Evolutionary conservation across 2,888 invertebrate species (phyloP).

Genomic region (Drosophila seclusa): DNA sequence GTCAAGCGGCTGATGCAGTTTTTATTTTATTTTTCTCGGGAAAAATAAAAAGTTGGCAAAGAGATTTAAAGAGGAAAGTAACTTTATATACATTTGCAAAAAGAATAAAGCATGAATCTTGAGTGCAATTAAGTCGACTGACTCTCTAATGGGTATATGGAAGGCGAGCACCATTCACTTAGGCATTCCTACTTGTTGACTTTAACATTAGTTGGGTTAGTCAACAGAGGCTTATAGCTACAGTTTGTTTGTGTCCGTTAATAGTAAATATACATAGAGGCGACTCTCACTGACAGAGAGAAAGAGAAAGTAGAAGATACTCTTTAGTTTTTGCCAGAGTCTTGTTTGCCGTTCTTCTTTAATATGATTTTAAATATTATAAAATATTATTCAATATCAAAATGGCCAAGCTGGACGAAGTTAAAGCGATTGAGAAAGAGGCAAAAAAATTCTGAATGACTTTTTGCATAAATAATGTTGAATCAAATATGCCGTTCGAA

Average conservation of each 20-base stretch:
- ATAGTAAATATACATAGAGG: constrained; percentile 2
- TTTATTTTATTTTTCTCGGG: not conserved
- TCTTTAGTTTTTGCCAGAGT: not conserved
- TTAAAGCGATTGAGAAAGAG: not conserved
- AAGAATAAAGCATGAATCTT: not conserved
- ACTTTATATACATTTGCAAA: not conserved
- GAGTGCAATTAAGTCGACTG: not conserved
- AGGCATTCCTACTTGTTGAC: constrained; percentile 23
- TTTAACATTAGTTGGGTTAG: constrained; percentile 26
- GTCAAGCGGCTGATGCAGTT: not conserved
- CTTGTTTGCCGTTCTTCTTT: constrained; percentile 8
- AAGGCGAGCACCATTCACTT: not conserved
- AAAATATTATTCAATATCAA: not conserved
- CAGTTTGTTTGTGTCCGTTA: constrained; percentile 13
- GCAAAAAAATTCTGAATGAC: not conserved
- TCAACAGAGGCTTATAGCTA: constrained; percentile 26
- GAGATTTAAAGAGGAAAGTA: not conserved
- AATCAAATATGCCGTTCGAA: constrained; percentile 2
- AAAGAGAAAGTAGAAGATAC: not conserved
- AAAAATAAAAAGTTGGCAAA: constrained; percentile 4
- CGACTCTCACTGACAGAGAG: not conserved
- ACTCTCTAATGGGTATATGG: constrained; percentile 6
- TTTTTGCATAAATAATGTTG: not conserved
- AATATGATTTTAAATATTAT: not conserved
- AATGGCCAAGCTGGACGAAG: not conserved